These are phyloP conservation scores for Trematocara unimaculatum DNA, from an alignment of 2,113 vertebrate species.

Conservation along the genomic window DNA sequence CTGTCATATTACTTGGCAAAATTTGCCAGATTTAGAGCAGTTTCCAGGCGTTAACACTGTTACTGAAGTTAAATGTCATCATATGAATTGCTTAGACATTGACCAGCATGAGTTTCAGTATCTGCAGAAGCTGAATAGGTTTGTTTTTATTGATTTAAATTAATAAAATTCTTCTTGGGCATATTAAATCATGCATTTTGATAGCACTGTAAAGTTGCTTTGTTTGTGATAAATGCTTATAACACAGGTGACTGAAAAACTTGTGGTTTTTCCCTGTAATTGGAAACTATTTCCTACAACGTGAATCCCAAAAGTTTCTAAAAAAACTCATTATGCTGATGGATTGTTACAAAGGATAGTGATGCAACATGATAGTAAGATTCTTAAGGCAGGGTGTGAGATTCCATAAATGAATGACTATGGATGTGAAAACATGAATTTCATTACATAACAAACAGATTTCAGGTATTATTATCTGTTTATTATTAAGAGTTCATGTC, in stretches of 20 bases:
- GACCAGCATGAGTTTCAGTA: not conserved
- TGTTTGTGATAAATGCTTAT: not conserved
- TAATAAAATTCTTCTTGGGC: not conserved
- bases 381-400: not conserved
- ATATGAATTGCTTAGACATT: not conserved
- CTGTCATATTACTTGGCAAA: not conserved
- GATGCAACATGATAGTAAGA: conserved; percentile 32
- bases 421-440: not conserved
- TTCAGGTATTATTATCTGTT: not conserved
- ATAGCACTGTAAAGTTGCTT: not conserved
- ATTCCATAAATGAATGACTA: not conserved
- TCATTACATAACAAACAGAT: not conserved
- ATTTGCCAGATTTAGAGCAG: not conserved
- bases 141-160: not conserved
- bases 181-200: not conserved
- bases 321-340: not conserved
- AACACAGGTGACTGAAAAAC: not conserved
- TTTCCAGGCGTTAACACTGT: not conserved
- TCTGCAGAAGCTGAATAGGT: not conserved
- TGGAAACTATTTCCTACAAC: not conserved
- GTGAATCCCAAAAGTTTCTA: not conserved
- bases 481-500: not conserved
- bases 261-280: not conserved
- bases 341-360: not conserved
- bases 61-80: not conserved